These are phyloP conservation scores for Leptinotarsa haldemani DNA, from an alignment of 2,888 invertebrate species.

Conservation along the genomic window DNA sequence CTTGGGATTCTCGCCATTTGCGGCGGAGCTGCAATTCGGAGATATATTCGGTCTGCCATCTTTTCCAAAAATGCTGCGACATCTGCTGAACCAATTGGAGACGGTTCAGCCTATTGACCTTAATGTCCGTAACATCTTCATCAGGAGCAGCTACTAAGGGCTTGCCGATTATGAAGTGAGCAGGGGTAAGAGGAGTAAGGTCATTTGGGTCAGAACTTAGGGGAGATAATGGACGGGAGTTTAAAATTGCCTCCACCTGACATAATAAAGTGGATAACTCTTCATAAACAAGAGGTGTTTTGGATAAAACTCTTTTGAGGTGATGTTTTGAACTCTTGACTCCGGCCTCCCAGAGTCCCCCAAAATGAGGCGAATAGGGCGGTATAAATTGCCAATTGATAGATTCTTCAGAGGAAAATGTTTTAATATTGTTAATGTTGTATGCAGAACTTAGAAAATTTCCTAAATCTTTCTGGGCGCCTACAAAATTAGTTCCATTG, in stretches of 20 bases:
- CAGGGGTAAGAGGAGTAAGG: slow-evolving; percentile 36
- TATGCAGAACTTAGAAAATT: slow-evolving; percentile 5
- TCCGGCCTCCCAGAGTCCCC: slow-evolving; percentile 40
- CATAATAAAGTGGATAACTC: slow-evolving; percentile 48
- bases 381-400: slow-evolving; percentile 38
- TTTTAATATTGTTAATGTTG: background rate
- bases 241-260: slow-evolving; percentile 51
- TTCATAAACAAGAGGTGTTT: slow-evolving; percentile 44
- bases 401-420: slow-evolving; percentile 2
- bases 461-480: slow-evolving; percentile 24
- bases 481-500: slow-evolving; percentile 31
- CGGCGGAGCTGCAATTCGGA: slow-evolving; percentile 42
- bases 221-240: slow-evolving; percentile 50
- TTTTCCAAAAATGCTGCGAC: slow-evolving; percentile 45
- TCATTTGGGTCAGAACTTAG: slow-evolving; percentile 39
- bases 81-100: slow-evolving; percentile 26
- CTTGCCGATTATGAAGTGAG: slow-evolving; percentile 38
- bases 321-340: slow-evolving; percentile 35
- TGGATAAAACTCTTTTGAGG: slow-evolving; percentile 40
- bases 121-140: background rate
- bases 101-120: background rate
- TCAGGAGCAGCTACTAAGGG: slow-evolving; percentile 19
- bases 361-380: slow-evolving; percentile 39
- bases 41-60: slow-evolving; percentile 48
- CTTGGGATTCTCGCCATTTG: slow-evolving; percentile 40